Conservation (phyloP, 2,797 vertebrate species). For the Sylvilagus floridanus region DNA sequence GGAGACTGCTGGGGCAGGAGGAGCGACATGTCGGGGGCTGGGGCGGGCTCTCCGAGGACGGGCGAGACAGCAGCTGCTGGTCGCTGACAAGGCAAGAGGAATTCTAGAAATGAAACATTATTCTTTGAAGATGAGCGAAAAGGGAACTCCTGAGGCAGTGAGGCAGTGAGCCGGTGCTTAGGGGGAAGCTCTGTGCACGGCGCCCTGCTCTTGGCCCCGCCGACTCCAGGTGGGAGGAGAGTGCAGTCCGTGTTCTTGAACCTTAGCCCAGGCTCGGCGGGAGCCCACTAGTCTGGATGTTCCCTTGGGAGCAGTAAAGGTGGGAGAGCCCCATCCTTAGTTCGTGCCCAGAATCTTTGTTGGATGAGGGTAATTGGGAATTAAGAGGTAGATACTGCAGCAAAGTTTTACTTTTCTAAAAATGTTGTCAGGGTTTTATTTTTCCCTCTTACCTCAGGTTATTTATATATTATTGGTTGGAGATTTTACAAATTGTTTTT, state of each 20-base stretch:
- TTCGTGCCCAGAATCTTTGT: background rate
- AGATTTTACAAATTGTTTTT: slow-evolving; percentile 83
- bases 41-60: background rate
- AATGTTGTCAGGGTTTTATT: slow-evolving; percentile 64
- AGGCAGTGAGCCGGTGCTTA: background rate
- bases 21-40: background rate
- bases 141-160: background rate
- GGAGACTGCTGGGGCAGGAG: too few relatives aligned
- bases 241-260: background rate
- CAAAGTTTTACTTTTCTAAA: slow-evolving; percentile 89
- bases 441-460: slow-evolving; percentile 87
- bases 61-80: background rate
- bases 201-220: background rate
- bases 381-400: slow-evolving; percentile 78
- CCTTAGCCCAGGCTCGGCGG: background rate
- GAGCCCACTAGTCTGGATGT: background rate
- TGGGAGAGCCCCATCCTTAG: background rate
- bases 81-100: background rate
- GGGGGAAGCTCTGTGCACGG: too few relatives aligned
- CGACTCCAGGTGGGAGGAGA: background rate
- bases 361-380: background rate
- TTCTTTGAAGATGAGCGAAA: background rate
- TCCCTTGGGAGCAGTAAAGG: background rate
- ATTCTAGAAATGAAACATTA: slow-evolving; percentile 11
- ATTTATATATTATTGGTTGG: slow-evolving; percentile 87